Evolutionary conservation across 2,888 invertebrate genomes (phyloP), one percentile per base, ranked within the genome.

Genomic region (Orthosia incerta): DNA sequence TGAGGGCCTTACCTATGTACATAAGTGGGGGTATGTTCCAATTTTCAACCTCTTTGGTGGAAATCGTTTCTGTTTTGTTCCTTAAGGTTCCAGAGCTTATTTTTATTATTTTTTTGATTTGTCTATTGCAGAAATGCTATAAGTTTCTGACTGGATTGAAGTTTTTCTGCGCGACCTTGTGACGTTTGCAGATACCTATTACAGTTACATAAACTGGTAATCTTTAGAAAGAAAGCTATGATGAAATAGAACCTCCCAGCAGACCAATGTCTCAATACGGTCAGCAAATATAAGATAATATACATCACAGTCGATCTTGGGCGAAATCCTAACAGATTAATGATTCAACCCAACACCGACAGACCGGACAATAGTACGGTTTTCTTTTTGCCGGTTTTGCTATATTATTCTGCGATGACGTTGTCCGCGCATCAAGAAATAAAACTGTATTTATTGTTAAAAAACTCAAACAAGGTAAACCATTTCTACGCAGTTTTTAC

Each of bases 241-340:
- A 26, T 26, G 4, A 26, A 26, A 26, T 51, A 46, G 46, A 70
- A 26, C 18, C 45, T 59, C n/a, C 73, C 18, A n/a, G 23, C 66
- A 9, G 50, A 77, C 23, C 55, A 57, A 51, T 26, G 9, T 13
- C 51, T 60, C 26, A 51, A 61, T 26, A 53, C 57, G 23, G 23
- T 50, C 31, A 56, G 45, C 53, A 79, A 73, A 73, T 48, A 77
- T 3, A 62, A 73, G 56, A 79, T 9, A 53, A 62, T 62, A 71
- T 60, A 60, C 18, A 39, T 48, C 55, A 4, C 57, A 15, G 60
- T 80, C 59, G 31, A 67, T 80, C 74, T 67, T 80, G n/a, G 26
- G 55, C 50, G 26, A 74, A 80, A 74, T 80, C 80, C 80, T 13
- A 53, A 50, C 63, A 80, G 80, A 80, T 39, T 64, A 64, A 80